Evolutionary conservation across 2,797 vertebrate species (phyloP).

Genomic region (Acrocephalus scirpaceus): DNA sequence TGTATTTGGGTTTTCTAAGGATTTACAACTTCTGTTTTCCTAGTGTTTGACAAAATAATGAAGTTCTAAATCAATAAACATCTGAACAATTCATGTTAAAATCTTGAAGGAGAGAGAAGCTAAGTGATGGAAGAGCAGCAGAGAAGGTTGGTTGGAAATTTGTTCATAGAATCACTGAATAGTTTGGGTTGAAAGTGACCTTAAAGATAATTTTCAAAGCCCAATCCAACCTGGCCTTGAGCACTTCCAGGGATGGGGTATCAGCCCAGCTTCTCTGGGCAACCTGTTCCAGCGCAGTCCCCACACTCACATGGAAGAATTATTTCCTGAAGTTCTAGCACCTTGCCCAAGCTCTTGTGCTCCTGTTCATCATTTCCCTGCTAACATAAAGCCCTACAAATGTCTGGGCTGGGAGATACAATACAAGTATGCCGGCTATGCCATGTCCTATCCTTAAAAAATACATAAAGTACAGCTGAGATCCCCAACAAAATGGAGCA

Average conservation of each 20-base stretch:
- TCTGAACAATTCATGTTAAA: neutral
- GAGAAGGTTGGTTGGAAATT: neutral
- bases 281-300: neutral
- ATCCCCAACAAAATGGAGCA: neutral
- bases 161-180: neutral
- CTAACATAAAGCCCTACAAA: neutral
- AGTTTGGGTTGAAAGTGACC: neutral
- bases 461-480: rapidly evolving
- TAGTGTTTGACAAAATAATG: neutral
- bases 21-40: neutral
- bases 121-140: neutral
- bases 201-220: neutral
- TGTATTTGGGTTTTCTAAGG: neutral
- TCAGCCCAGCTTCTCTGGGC: neutral
- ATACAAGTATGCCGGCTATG: neutral
- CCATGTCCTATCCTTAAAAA: neutral
- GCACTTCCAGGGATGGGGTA: neutral
- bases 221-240: neutral
- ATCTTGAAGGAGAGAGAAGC: neutral
- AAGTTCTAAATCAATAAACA: neutral
- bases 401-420: neutral
- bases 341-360: neutral
- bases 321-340: neutral
- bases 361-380: neutral
- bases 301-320: neutral